phyloP scores from a whole-genome alignment of 1,140 invertebrate species.

The Anastrepha ludens region DNA sequence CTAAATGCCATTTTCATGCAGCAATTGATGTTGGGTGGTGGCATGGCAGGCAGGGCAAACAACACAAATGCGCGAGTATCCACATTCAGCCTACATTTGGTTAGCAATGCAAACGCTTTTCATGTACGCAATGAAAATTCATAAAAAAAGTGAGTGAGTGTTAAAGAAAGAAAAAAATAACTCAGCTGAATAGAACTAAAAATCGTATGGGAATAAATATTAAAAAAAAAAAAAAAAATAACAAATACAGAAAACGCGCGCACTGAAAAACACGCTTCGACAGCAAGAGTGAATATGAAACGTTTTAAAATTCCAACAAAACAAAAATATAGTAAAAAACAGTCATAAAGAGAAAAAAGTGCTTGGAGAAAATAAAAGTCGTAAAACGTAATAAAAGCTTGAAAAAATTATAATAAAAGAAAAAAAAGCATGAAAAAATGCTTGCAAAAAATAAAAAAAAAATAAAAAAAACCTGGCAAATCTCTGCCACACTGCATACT shows the following conservation, averaged over 20 bases:
- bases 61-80: background rate
- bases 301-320: too few species aligned
- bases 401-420: background rate
- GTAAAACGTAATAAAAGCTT: too few species aligned
- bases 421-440: background rate
- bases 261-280: background rate
- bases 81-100: background rate
- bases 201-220: background rate
- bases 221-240: background rate
- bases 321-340: too few species aligned
- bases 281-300: background rate
- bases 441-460: background rate
- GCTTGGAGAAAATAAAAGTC: too few species aligned
- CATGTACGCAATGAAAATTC: background rate
- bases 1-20: slow-evolving; percentile 22
- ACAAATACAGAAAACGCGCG: background rate
- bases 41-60: background rate
- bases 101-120: slow-evolving; percentile 3
- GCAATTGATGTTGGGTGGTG: background rate
- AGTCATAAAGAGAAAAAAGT: too few species aligned
- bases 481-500: background rate
- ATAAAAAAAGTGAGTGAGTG: background rate
- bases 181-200: background rate
- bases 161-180: background rate
- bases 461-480: background rate